Evolutionary conservation across 2,888 invertebrate genomes (phyloP).

Genomic region (Uropetala carovei): DNA sequence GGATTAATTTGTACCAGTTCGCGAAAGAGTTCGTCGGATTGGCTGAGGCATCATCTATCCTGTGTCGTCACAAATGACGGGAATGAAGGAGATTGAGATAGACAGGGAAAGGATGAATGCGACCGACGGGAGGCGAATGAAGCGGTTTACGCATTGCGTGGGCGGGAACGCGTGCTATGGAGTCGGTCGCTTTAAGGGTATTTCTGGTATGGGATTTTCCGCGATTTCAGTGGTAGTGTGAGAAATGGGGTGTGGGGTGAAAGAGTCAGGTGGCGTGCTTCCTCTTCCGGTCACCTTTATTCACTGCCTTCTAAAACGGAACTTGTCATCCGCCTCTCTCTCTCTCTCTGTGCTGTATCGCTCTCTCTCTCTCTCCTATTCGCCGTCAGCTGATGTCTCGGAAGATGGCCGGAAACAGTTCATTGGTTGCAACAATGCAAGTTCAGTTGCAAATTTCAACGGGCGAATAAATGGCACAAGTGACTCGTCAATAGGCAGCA

Average conservation of each 20-base stretch:
- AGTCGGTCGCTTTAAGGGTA: background rate
- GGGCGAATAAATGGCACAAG: background rate
- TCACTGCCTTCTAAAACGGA: background rate
- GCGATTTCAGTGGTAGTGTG: background rate
- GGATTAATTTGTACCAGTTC: no score
- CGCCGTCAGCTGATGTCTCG: background rate
- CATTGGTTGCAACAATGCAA: constrained; percentile 46
- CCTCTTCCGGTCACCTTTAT: constrained; percentile 13
- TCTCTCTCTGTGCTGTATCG: background rate
- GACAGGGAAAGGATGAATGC: background rate
- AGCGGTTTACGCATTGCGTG: background rate
- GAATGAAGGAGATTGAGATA: background rate
- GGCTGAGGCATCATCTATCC: no score
- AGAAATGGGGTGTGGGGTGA: background rate
- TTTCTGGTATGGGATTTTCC: background rate
- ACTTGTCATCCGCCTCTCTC: background rate
- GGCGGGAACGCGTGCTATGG: background rate
- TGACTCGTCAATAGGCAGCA: background rate
- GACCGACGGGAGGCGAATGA: background rate
- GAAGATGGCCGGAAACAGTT: background rate
- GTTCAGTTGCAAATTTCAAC: background rate
- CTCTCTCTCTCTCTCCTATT: background rate
- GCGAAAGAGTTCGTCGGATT: no score
- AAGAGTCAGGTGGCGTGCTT: background rate
- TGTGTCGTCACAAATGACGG: background rate